phyloP scores from a whole-genome alignment of 2,888 invertebrate genomes.

The Muschampia plurimacula region DNA sequence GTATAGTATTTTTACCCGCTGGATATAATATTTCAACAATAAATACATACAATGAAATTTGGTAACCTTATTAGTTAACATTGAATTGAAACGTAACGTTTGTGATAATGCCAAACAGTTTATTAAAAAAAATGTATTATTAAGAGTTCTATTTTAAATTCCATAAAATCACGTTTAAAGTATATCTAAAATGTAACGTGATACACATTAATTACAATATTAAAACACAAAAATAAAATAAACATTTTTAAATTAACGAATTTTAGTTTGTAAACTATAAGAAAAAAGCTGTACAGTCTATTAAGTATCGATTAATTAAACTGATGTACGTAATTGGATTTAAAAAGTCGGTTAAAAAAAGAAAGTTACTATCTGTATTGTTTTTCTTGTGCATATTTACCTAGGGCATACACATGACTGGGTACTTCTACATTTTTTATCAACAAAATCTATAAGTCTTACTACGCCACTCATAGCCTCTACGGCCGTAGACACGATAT shows the following conservation, averaged over 20 bases:
- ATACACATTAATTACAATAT: no score
- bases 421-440: constrained; percentile 48
- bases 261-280: neutral
- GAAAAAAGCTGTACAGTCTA: neutral
- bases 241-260: neutral
- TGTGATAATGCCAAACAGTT: constrained; percentile 14
- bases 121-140: neutral
- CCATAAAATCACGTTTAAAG: no score
- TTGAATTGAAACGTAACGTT: neutral
- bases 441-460: constrained; percentile 68
- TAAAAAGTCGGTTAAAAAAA: neutral
- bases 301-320: no score
- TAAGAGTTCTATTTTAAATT: neutral
- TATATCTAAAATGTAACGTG: no score
- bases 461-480: constrained; percentile 65
- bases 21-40: constrained; percentile 51
- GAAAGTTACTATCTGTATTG: constrained; percentile 23
- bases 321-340: no score
- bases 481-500: constrained; percentile 62
- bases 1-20: constrained; percentile 66
- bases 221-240: neutral
- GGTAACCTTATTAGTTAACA: no score
- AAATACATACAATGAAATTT: neutral
- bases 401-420: constrained; percentile 45
- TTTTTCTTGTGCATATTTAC: constrained; percentile 14